Base-by-base conservation (phyloP, 2,113 vertebrate species). In the Oceanites oceanicus region DNA sequence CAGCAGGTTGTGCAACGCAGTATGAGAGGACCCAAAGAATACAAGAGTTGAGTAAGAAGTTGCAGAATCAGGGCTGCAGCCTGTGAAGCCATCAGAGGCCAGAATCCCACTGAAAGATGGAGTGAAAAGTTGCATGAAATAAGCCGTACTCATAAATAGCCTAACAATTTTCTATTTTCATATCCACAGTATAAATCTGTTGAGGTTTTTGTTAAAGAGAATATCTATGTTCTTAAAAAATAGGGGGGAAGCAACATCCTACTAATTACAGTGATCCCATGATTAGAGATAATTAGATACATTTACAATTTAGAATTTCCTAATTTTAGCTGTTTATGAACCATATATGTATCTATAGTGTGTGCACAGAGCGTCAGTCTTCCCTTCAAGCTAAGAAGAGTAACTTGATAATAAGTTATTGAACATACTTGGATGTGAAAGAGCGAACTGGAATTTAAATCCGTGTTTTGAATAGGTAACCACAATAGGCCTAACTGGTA, bases 241-340 rank as follows among this genome's bases (percentile, higher is more conserved):
- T 15, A 58, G 44, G 62, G 67, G 86, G 45, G 44, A 84, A 55
- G 62, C 82, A 79, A 79, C 83, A 86, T 75, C 58, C 73, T 71
- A 44, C 72, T 94, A 96, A 95, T 95, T 84, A 96, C 5, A 94
- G 89, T 42, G 80, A 94, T 83, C 50, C 89, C 70, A 93, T 95
- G 91, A 97, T 96, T 90, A 85, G 50, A 74, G 58, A 59, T 96
- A 96, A 94, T 97, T 94, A 95, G 92, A 63, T 58, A 61, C 79
- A 50, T n/a, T 70, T 40, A 88, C 86, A 75, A 86, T 87, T 91
- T 59, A 13, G 63, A 72, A 82, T 86, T 76, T 47, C 63, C 92
- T 85, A 50, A 88, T 87, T 90, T 90, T 74, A 52, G 92, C 67
- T 95, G 80, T 93, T 95, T 94, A 49, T 90, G 93, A 88, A 20